Evolutionary conservation across 2,113 vertebrate species (phyloP).

Genomic region (Ondatra zibethicus): DNA sequence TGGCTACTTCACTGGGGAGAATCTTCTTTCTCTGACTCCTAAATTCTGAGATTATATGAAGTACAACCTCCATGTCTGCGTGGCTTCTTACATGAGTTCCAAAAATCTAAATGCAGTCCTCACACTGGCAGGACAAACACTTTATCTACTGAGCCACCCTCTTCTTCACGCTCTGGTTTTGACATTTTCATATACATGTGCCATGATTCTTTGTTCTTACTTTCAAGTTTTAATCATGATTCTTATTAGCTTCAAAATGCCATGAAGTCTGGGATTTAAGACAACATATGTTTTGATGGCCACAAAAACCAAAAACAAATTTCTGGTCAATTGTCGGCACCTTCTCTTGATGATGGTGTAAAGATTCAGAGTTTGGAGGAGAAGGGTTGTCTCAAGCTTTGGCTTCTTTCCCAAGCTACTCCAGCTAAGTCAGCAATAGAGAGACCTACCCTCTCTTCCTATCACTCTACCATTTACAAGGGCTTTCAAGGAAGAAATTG

Average conservation of each 20-base stretch:
- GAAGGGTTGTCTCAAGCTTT: neutral
- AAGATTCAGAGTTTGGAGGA: neutral
- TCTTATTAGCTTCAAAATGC: neutral
- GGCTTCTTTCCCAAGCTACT: neutral
- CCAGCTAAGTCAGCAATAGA: neutral
- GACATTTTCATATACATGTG: neutral
- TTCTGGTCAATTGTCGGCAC: neutral
- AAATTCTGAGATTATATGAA: neutral
- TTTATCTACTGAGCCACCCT: neutral
- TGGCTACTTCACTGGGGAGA: neutral
- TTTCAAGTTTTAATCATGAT: neutral
- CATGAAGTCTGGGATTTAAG: neutral
- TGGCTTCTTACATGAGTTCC: neutral
- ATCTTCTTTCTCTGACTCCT: neutral
- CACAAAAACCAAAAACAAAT: neutral
- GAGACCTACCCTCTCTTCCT: neutral
- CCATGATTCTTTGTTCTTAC: neutral
- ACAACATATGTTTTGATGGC: neutral
- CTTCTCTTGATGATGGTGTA: neutral
- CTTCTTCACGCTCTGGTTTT: neutral
- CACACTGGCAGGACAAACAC: neutral
- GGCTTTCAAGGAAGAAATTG: neutral
- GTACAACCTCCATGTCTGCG: neutral
- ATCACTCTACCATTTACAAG: neutral
- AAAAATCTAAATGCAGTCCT: neutral